These are phyloP conservation scores for Danionella cerebrum DNA, from an alignment of 2,113 vertebrate genomes.

Conservation along the genomic window DNA sequence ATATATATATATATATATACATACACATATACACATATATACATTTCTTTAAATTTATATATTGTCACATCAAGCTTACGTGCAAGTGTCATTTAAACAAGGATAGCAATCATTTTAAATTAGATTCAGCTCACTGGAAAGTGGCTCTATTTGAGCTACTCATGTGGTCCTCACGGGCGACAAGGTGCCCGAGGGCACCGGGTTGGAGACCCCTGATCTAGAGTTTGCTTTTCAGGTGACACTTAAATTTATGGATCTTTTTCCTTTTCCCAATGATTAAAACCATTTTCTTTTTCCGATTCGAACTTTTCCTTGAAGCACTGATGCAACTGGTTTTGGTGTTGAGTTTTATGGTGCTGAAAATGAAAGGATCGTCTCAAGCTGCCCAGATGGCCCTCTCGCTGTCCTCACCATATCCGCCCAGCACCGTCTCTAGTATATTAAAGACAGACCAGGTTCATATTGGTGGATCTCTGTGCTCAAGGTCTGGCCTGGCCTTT, in stretches of 20 bases:
- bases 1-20: too few relatives aligned
- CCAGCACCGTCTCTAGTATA: conserved; percentile 26
- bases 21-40: too few relatives aligned
- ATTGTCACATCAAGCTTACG: too few relatives aligned
- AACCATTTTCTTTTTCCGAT: neutral
- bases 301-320: neutral
- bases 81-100: too few relatives aligned
- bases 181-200: too few relatives aligned
- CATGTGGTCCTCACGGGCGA: too few relatives aligned
- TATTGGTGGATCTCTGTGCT: conserved; percentile 21
- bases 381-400: conserved; percentile 24
- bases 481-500: conserved; percentile 29
- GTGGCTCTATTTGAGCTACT: too few relatives aligned
- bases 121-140: too few relatives aligned
- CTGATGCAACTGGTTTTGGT: conserved; percentile 15
- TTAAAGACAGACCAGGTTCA: conserved; percentile 40
- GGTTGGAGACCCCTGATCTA: too few relatives aligned
- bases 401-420: conserved; percentile 14
- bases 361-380: conserved; percentile 31
- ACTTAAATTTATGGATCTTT: neutral
- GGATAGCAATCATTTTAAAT: too few relatives aligned
- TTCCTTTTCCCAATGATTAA: neutral
- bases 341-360: conserved; percentile 27
- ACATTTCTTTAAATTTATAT: too few relatives aligned
- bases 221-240: neutral